phyloP scores from a whole-genome alignment of 2,888 invertebrate genomes.

The Euplexia lucipara region DNA sequence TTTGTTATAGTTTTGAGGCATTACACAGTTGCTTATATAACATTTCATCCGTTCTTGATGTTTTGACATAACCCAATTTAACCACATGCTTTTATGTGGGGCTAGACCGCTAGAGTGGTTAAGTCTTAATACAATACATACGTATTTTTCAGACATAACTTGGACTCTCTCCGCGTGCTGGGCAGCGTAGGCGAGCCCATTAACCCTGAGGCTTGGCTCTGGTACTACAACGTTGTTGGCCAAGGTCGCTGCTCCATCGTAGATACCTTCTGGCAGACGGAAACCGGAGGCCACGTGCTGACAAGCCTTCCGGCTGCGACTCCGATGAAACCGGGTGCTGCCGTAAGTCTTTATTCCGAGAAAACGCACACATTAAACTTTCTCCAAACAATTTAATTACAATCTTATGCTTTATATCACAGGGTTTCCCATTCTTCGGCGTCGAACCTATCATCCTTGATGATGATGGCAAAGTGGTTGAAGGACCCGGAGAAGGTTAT shows the following conservation, averaged over 20 bases:
- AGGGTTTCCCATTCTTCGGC: constrained; percentile 99
- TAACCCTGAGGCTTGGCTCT: constrained; percentile 99
- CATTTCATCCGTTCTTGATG: neutral
- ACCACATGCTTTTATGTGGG: no score
- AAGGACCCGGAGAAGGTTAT: constrained; percentile 98
- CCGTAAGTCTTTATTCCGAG: no score
- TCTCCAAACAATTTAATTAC: neutral
- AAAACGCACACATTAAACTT: no score
- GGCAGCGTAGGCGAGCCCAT: constrained; percentile 99
- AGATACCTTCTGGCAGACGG: constrained; percentile 99
- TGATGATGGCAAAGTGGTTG: constrained; percentile 96
- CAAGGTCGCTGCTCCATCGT: constrained; percentile 96
- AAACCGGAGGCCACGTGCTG: constrained; percentile 99
- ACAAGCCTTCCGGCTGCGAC: constrained; percentile 99
- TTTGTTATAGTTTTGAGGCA: neutral
- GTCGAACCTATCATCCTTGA: constrained; percentile 97
- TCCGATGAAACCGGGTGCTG: constrained; percentile 99
- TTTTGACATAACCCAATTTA: constrained; percentile 1
- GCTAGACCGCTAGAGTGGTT: no score
- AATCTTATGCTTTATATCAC: constrained; percentile 58
- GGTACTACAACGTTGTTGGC: constrained; percentile 97
- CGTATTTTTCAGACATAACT: constrained; percentile 89
- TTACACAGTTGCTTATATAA: neutral
- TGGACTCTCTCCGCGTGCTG: constrained; percentile 94
- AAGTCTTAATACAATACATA: neutral